Conservation (phyloP, 2,797 vertebrate genomes). For the Melanotaenia trifasciata region DNA sequence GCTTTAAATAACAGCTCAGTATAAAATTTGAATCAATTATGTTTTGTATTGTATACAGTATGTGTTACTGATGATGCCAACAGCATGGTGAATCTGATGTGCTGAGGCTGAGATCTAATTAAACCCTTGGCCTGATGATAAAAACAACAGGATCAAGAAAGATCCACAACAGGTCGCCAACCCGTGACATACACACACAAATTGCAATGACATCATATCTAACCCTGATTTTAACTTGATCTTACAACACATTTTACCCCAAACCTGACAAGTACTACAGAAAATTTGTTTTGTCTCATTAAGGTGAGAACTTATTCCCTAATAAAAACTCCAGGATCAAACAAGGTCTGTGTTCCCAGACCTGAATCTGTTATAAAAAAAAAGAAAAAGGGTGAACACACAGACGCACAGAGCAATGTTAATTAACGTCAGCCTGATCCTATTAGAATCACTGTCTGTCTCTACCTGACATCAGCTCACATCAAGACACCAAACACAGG, state of each 20-base stretch:
- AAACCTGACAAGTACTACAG: background rate
- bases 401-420: conserved; percentile 12
- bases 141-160: conserved; percentile 30
- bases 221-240: background rate
- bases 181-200: conserved; percentile 13
- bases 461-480: conserved; percentile 26
- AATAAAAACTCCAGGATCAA: background rate
- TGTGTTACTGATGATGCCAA: background rate
- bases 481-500: conserved; percentile 37
- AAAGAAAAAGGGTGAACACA: background rate
- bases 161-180: conserved; percentile 23
- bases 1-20: background rate
- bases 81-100: background rate
- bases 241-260: background rate
- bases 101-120: conserved; percentile 3
- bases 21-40: background rate
- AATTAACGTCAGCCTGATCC: conserved; percentile 40
- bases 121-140: background rate
- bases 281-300: background rate
- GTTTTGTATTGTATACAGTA: background rate
- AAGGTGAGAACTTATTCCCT: background rate
- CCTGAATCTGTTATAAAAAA: background rate
- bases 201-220: background rate
- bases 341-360: background rate
- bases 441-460: conserved; percentile 50